phyloP scores from a whole-genome alignment of 2,797 vertebrate species.

The Hydrocynus forskahlii region DNA sequence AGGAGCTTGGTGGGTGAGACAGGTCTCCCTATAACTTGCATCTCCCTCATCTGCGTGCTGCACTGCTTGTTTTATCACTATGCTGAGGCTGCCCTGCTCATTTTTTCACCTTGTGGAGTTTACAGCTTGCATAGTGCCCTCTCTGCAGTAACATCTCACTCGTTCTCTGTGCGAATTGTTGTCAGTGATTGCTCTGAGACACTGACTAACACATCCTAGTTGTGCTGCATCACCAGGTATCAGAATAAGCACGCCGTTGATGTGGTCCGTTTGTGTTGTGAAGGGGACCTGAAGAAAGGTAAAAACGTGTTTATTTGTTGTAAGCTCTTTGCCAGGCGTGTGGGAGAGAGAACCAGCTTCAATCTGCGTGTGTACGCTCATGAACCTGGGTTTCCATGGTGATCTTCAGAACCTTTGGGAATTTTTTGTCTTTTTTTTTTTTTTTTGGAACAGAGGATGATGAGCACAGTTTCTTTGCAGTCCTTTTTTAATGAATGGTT shows the following conservation, averaged over 20 bases:
- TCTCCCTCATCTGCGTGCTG: not conserved
- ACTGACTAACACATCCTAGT: not conserved
- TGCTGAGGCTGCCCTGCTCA: not conserved
- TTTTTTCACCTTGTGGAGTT: not conserved
- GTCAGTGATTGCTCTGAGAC: not conserved
- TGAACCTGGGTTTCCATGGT: constrained; percentile 44
- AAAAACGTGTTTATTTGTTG: not conserved
- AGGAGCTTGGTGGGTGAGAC: too few relatives aligned
- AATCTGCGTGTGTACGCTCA: constrained; percentile 5
- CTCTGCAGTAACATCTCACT: not conserved
- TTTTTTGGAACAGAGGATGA: constrained; percentile 39
- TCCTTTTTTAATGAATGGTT: not conserved
- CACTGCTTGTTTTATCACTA: not conserved
- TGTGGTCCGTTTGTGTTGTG: not conserved
- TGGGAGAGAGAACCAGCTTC: not conserved
- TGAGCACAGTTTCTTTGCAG: constrained; percentile 31
- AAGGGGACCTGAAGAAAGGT: not conserved
- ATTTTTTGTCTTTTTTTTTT: not conserved
- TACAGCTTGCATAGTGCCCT: not conserved
- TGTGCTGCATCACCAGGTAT: constrained; percentile 1
- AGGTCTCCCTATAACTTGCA: not conserved
- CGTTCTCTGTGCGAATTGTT: not conserved
- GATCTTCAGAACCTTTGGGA: constrained; percentile 21
- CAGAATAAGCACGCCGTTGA: not conserved
- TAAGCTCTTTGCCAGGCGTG: not conserved